A percentile compares a stretch with the other conserved stretches of the same genome.
Evolutionary conservation across 2,888 invertebrate genomes (phyloP).

Genomic region (Tetheella fluctuosa): DNA sequence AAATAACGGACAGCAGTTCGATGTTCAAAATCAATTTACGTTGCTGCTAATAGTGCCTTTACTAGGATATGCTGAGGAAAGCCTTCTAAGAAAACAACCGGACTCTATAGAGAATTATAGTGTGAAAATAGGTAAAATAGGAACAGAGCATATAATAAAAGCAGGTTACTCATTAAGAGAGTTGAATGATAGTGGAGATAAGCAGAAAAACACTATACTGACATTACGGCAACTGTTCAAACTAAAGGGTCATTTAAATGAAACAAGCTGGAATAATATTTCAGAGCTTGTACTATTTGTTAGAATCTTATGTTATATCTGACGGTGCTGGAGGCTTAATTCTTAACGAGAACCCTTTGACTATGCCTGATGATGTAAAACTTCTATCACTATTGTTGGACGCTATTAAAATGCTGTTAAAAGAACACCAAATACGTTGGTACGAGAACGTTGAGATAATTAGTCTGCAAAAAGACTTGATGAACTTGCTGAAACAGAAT

Average conservation of each 20-base stretch:
- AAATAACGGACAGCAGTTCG: conserved; percentile 43
- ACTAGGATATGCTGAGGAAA: conserved; percentile 27
- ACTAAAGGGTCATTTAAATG: conserved; percentile 41
- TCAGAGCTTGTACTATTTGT: conserved; percentile 44
- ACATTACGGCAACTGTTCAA: conserved; percentile 40
- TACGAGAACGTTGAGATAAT: conserved; percentile 50
- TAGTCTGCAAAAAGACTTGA: conserved; percentile 43
- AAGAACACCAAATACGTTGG: conserved; percentile 51
- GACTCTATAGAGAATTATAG: conserved; percentile 29
- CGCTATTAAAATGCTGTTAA: conserved; percentile 46
- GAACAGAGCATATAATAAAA: conserved; percentile 42
- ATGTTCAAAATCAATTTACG: conserved; percentile 44
- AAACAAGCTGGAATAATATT: conserved; percentile 47
- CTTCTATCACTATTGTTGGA: conserved; percentile 41
- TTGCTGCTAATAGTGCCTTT: conserved; percentile 40
- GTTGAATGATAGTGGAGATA: conserved; percentile 29
- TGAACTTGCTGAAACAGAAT: conserved; percentile 45
- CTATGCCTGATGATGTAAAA: conserved; percentile 38
- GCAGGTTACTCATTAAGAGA: conserved; percentile 33
- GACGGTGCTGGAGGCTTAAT: conserved; percentile 40
- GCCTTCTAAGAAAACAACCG: conserved; percentile 10
- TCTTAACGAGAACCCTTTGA: conserved; percentile 33
- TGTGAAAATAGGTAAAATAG: conserved; percentile 29
- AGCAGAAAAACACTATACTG: conserved; percentile 31
- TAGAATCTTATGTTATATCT: conserved; percentile 39